phyloP scores from a whole-genome alignment of 2,888 invertebrate species.

The Antheraea assamensis region DNA sequence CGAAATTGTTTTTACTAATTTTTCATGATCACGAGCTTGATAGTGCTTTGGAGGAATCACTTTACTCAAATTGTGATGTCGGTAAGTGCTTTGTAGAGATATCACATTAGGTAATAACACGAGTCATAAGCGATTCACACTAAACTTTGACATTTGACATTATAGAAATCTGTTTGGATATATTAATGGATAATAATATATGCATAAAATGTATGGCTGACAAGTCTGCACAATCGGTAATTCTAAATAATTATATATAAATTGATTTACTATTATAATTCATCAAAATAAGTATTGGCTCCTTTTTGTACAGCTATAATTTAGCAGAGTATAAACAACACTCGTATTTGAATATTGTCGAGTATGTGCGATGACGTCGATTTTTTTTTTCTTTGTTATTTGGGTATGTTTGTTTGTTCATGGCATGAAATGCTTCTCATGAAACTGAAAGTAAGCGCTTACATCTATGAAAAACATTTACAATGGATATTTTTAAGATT shows the following conservation, averaged over 20 bases:
- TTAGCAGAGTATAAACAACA: background rate
- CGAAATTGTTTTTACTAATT: conserved; percentile 26
- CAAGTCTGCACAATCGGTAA: background rate
- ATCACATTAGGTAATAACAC: background rate
- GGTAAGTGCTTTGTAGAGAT: conserved; percentile 36
- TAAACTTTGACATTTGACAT: background rate
- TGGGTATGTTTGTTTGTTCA: background rate
- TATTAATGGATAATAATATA: too few relatives aligned
- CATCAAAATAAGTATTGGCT: background rate
- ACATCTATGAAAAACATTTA: conserved; percentile 27
- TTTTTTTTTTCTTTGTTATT: background rate
- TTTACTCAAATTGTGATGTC: conserved; percentile 14
- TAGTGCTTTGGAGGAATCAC: conserved; percentile 17
- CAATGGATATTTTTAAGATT: conserved; percentile 54
- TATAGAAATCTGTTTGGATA: too few relatives aligned
- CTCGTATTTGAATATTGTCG: background rate
- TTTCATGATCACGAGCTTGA: conserved; percentile 15
- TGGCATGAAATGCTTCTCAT: background rate
- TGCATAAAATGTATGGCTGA: too few relatives aligned
- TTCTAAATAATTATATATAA: background rate
- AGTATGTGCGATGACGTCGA: background rate
- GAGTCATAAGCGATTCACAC: background rate
- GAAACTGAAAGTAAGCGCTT: background rate
- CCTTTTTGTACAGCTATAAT: background rate
- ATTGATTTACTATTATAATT: background rate